Evolutionary conservation across 2,888 invertebrate genomes (phyloP), one percentile per base, ranked within the genome.

Genomic region (Trachelus tabidus): DNA sequence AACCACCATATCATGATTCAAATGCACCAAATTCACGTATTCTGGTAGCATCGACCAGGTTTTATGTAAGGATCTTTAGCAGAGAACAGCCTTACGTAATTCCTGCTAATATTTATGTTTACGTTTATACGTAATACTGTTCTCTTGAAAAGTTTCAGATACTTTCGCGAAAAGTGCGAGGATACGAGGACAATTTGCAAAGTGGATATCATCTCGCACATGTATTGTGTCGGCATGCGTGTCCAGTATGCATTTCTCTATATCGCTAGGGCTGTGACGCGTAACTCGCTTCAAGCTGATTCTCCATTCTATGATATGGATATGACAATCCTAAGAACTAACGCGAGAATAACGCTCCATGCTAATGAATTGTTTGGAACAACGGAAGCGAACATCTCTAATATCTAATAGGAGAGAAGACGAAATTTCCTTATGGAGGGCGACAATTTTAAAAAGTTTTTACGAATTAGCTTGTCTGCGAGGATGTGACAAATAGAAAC

Each of bases 1-100:
- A 91, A 91, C 88, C 90, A 91, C 87, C 90, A 89, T 89, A 89
- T 91, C 89, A 91, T 89, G 85, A 88, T 88, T 87, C 83, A 84
- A 86, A 82, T 34, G 71, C 71, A 34, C 33, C 33, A 56, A 56
- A 56, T 23, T 56, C 23, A 56, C 23, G 56, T 56, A 23, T 23
- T 23, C 56, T 56, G 56, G 56, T 56, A 56, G 15, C 31, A 71
- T 71, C 71, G 15, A 71, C 33, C 71, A 56, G 56, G 31, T 71
- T 31, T 11, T 31, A 71, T 71, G 34, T 11, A 34, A 31, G 71
- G 30, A 71, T 31, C 71, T 71, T 71, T 71, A 12, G 33, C 12
- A 71, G 71, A 34, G 71, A 34, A 71, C 31, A 34, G 33, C 31
- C 71, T 71, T 34, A 34, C 71, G 33, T 71, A 11, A 23, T 71